Evolutionary conservation across 2,797 vertebrate species (phyloP).

Genomic region (Phalloptychus januarius): DNA sequence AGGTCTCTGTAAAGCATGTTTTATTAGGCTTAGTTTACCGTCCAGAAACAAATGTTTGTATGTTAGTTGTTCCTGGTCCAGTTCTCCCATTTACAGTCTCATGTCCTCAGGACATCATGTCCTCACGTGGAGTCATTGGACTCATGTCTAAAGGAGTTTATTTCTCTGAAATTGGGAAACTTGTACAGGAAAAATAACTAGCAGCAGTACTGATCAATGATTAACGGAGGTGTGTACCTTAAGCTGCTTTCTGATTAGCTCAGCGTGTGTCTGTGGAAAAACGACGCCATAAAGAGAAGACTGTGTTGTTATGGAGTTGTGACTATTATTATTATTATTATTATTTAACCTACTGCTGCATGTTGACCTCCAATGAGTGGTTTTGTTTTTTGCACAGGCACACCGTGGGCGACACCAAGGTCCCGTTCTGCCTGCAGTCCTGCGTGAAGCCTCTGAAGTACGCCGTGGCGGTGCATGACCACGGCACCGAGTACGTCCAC

Average conservation of each 20-base stretch:
- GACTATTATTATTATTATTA: background rate
- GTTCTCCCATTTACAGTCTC: background rate
- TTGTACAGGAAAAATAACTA: background rate
- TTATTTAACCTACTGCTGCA: background rate
- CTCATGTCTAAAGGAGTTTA: background rate
- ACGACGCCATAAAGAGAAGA: conserved; percentile 59
- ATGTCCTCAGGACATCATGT: background rate
- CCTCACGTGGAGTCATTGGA: background rate
- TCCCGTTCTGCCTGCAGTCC: conserved; percentile 97
- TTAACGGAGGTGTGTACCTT: conserved; percentile 15
- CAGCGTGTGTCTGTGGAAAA: conserved; percentile 32
- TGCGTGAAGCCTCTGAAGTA: conserved; percentile 99
- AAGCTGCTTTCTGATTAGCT: conserved; percentile 5
- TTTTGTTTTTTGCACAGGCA: conserved; percentile 79
- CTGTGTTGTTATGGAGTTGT: conserved; percentile 10
- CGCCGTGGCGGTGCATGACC: conserved; percentile 92
- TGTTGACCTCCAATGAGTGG: background rate
- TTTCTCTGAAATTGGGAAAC: conserved; percentile 15
- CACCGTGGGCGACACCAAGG: conserved; percentile 97
- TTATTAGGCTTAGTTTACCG: too few species aligned
- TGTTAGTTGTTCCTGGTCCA: too few species aligned
- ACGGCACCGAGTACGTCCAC: conserved; percentile 95
- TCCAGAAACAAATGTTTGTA: too few species aligned
- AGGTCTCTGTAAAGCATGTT: too few species aligned
- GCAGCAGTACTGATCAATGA: conserved; percentile 1